Percentiles rank a stretch among this genome's conserved stretches.
Conservation (phyloP, 2,797 vertebrate species). For the Hippopotamyrus pictus region DNA sequence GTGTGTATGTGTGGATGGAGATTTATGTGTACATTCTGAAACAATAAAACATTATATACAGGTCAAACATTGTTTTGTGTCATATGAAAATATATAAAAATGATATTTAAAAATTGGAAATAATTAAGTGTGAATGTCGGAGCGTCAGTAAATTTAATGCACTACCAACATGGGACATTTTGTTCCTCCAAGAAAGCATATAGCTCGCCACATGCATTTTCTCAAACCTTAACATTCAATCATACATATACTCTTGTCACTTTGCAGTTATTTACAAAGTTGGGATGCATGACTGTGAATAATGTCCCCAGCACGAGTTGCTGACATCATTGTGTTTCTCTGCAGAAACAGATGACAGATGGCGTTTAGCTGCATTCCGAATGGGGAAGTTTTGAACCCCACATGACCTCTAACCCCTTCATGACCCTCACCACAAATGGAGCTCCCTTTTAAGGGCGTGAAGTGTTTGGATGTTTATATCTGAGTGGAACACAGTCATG, state of each 20-base stretch:
- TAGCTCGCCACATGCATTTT: not conserved
- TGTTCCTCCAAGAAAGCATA: not conserved
- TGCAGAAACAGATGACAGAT: not conserved
- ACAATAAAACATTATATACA: not conserved
- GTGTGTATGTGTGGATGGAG: not conserved
- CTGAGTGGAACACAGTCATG: not conserved
- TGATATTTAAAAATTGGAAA: not conserved
- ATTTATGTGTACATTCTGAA: not conserved
- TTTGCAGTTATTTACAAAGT: not conserved
- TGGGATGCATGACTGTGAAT: not conserved
- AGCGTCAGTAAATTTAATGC: not conserved
- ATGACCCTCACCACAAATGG: not conserved
- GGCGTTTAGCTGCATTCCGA: not conserved
- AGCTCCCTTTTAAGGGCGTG: not conserved
- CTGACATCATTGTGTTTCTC: not conserved
- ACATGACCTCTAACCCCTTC: not conserved
- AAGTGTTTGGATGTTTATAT: not conserved
- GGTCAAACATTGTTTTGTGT: not conserved
- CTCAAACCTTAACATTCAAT: not conserved
- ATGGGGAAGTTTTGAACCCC: not conserved
- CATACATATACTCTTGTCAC: not conserved
- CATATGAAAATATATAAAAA: not conserved
- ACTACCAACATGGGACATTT: not conserved
- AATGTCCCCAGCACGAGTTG: not conserved
- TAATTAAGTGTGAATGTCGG: not conserved